Conservation (phyloP, 1,140 invertebrate genomes). For the Adelges cooleyi region DNA sequence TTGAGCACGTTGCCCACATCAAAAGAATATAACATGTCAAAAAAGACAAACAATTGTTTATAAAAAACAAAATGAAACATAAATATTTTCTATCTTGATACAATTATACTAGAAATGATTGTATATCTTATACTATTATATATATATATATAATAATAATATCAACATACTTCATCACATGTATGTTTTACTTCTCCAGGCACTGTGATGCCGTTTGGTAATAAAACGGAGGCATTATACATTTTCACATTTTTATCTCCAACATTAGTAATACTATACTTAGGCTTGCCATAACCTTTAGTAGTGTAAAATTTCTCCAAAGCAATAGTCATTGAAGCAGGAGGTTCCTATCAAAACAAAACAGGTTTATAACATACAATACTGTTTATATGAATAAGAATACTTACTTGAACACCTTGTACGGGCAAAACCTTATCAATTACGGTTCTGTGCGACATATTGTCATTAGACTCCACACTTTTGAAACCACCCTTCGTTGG, state of each 20-base stretch:
- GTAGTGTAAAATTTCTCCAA: background rate
- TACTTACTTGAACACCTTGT: no score
- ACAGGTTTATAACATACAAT: no score
- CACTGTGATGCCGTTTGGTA: constrained; percentile 9
- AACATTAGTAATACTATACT: constrained; percentile 7
- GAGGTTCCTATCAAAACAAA: background rate
- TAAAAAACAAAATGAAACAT: no score
- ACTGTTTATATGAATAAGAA: no score
- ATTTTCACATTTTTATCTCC: background rate
- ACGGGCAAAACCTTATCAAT: no score
- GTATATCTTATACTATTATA: background rate
- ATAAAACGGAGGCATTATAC: background rate
- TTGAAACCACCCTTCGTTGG: background rate
- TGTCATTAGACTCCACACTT: background rate
- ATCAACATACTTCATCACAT: background rate
- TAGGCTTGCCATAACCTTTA: background rate
- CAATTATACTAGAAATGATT: no score
- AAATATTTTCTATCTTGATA: no score
- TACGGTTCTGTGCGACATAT: no score
- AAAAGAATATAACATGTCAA: no score
- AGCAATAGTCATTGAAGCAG: background rate
- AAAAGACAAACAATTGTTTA: no score
- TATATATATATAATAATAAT: background rate
- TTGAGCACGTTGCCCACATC: no score
- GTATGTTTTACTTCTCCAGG: constrained; percentile 4